Percentiles rank a stretch among this genome's conserved stretches.
These are phyloP conservation scores for Circaetus cinerascens DNA, from an alignment of 2,113 vertebrate genomes.

Conservation along the genomic window DNA sequence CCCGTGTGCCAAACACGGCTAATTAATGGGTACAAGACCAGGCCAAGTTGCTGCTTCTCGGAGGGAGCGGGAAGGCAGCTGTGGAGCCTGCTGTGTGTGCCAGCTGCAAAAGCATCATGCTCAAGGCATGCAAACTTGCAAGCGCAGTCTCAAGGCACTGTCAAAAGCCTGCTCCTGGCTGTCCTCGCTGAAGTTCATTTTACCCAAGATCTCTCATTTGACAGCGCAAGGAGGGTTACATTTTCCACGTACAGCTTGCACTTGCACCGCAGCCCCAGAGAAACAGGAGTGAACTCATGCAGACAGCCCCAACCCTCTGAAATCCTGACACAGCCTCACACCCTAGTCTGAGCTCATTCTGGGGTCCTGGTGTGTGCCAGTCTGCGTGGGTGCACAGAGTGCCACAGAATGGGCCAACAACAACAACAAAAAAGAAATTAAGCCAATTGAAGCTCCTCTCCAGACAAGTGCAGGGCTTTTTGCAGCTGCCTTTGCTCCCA, in stretches of 20 bases:
- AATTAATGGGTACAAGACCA: neutral
- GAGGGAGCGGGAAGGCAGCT: neutral
- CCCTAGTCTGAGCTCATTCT: neutral
- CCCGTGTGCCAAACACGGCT: accelerated
- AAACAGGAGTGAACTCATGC: neutral
- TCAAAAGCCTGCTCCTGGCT: neutral
- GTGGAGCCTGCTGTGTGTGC: neutral
- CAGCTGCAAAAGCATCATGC: neutral
- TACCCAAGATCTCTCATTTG: neutral
- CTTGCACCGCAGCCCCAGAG: neutral
- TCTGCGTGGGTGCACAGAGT: neutral
- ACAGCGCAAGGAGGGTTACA: neutral
- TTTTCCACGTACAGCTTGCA: neutral
- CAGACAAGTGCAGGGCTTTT: neutral
- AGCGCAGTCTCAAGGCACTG: accelerated
- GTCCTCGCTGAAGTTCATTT: neutral
- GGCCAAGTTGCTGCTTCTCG: neutral
- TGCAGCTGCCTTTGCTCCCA: neutral
- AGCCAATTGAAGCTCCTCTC: neutral
- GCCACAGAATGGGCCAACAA: neutral
- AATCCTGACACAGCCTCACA: neutral
- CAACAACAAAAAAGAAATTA: neutral
- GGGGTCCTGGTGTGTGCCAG: neutral
- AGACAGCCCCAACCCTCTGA: neutral
- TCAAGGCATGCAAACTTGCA: neutral